Conservation (phyloP, 2,797 vertebrate genomes). For the Melanotaenia maccullochi region DNA sequence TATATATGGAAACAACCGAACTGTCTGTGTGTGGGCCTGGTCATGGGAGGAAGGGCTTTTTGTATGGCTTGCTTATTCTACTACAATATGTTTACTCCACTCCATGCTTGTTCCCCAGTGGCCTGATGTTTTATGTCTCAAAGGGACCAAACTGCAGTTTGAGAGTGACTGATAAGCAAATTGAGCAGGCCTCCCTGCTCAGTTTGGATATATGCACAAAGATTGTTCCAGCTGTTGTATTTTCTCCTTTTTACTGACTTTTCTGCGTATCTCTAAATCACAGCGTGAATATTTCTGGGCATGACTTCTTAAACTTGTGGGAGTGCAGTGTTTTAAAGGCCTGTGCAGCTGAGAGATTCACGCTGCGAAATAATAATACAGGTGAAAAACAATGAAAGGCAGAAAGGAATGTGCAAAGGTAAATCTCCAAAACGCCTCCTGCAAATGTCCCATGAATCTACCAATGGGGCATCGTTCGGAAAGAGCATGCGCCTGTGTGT, state of each 20-base stretch:
- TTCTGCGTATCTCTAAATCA: slow-evolving; percentile 6
- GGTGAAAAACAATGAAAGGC: slow-evolving; percentile 37
- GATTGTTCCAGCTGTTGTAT: slow-evolving; percentile 31
- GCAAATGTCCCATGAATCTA: slow-evolving; percentile 47
- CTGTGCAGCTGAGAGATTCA: slow-evolving; percentile 22
- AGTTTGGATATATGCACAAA: slow-evolving; percentile 19
- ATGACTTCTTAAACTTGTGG: neutral
- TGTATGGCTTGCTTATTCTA: slow-evolving; percentile 67
- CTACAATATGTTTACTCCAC: slow-evolving; percentile 68
- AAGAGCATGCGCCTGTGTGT: neutral
- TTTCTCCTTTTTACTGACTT: slow-evolving; percentile 18
- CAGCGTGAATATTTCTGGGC: slow-evolving; percentile 15
- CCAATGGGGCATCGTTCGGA: slow-evolving; percentile 20
- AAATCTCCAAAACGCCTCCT: slow-evolving; percentile 38
- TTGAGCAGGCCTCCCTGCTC: slow-evolving; percentile 24
- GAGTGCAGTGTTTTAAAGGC: slow-evolving; percentile 1
- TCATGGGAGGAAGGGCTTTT: slow-evolving; percentile 65
- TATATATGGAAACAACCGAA: slow-evolving; percentile 29
- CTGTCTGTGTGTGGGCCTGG: slow-evolving; percentile 66
- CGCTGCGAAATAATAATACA: slow-evolving; percentile 35
- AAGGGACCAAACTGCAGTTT: slow-evolving; percentile 53
- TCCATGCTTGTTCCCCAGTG: slow-evolving; percentile 56
- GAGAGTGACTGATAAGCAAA: slow-evolving; percentile 66
- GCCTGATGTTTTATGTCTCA: slow-evolving; percentile 67
- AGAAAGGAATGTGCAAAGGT: slow-evolving; percentile 31